Evolutionary conservation across 2,888 invertebrate genomes (phyloP), one percentile per base, ranked within the genome.

Genomic region (Ecdyonurus torrentis): DNA sequence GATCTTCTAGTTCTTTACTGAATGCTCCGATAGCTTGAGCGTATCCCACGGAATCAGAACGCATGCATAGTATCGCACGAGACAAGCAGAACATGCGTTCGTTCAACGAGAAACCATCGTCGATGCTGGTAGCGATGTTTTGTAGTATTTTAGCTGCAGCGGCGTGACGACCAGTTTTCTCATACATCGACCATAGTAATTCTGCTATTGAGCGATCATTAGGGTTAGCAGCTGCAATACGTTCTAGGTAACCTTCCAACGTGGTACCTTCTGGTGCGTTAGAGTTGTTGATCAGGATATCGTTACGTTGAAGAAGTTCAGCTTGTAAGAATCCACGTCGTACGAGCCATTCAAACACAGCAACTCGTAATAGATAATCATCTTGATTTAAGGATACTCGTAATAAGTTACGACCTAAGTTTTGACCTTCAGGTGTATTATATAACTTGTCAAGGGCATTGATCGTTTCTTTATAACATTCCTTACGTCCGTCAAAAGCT

Each of bases 171-270:
- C 88, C 87, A 70, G 86, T 87, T 72, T 89, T 88, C 75, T 98
- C 96, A 71, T 97, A 94, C 73, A 90, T 95, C 75, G 93, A 93
- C 97, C 98, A 98, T 63, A 98, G 77, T 67, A 98, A 77, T 73
- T 96, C 92, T 67, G 89, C 80, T 23, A 86, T 75, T 67, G 78
- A 77, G 1, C 82, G 74, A 67, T 82, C 76, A 60, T 85, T 80
- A 7, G 84, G 81, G 72, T 79, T 77, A 63, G 77, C 77, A 65
- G 72, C 70, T 1, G 75, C 76, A 61, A 75, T 75, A 20, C 74
- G 73, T 19, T 75, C 72, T 52, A 78, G 68, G 59, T 68, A 76
- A 72, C 68, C 75, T 74, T 63, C 77, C 74, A 65, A 75, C 67
- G 19, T 75, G 63, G 74, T 73, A 78, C 69, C 60, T 79, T 81